Base-by-base conservation (phyloP, 1,140 invertebrate genomes). In the Ridgeia piscesae region DNA sequence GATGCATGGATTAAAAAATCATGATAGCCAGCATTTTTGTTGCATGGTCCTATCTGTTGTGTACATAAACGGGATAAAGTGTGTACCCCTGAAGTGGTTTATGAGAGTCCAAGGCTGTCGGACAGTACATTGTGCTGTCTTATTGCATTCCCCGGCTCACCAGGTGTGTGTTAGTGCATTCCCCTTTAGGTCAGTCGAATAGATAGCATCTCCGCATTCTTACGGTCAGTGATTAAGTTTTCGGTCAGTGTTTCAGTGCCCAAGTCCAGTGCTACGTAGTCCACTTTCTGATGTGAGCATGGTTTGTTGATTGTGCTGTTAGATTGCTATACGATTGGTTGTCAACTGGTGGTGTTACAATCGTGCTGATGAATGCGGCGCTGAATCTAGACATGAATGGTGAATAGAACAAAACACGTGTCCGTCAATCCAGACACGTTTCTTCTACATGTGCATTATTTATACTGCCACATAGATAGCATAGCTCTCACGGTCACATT, bases 361-460 rank as follows among this genome's bases (percentile, higher is more conserved):
- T 77, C 17, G 1, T 77, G 8, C 58, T 14, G 27, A 14, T 17
- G 58, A 77, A 77, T 31, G 58, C 17, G 11, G 58, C 58, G 8
- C 27, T 77, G 58, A 77, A 77, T n/a, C n/a, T 21, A 21, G 58
- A 17, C 58, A 77, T 77, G 58, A 8, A 17, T 17, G 58, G 58
- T 17, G 6, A 1, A 17, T 77, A 77, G 8, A 8, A 77, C 27
- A 77, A 2, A 31, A 77, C 58, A 77, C 4, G 58, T 77, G 58
- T 21, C 58, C 58, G 17, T 77, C 14, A 77, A 77, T 77, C 58
- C 2, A 77, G 58, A 77, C 58, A 77, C 6, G 58, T 77, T 77
- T 77, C 58, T 77, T 77, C 58, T 77, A 77, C 58, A 77, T 77
- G 58, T 77, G 58, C 17, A 77, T 77, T 77, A 77, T 77, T 77